phyloP scores from a whole-genome alignment of 2,888 invertebrate species.

The Phortica okadai region DNA sequence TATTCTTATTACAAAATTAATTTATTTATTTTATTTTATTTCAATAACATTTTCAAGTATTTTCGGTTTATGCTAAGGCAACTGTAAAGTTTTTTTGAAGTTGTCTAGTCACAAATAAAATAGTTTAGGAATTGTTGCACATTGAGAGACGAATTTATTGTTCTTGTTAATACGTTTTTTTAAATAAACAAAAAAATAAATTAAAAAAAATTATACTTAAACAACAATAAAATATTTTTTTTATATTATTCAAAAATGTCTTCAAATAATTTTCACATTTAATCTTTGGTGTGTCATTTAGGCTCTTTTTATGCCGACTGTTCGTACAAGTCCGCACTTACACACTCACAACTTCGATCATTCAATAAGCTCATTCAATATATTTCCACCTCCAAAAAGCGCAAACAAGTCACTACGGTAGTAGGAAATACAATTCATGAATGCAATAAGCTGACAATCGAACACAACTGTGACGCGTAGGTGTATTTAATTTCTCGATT shows the following conservation, averaged over 20 bases:
- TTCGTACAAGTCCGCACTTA: background rate
- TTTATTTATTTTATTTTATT: conserved; percentile 39
- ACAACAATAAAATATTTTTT: background rate
- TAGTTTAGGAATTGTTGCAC: background rate
- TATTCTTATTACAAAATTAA: conserved; percentile 43
- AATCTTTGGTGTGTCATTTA: no score
- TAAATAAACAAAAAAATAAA: background rate
- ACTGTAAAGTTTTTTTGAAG: conserved; percentile 32
- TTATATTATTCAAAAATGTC: background rate
- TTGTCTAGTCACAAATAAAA: conserved; percentile 42
- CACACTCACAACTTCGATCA: background rate
- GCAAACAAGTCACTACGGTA: background rate
- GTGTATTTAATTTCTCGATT: conserved; percentile 29
- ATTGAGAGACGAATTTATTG: conserved; percentile 2
- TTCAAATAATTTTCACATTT: background rate
- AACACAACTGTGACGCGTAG: conserved; percentile 11
- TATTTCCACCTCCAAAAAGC: background rate
- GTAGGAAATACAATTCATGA: conserved; percentile 25
- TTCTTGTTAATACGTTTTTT: background rate
- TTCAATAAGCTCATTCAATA: background rate
- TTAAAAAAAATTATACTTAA: conserved; percentile 31
- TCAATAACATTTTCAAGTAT: background rate
- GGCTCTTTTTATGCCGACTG: background rate
- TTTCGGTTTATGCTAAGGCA: conserved; percentile 14
- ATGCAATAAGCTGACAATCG: conserved; percentile 12